Evolutionary conservation across 2,797 vertebrate genomes (phyloP), one percentile per base, ranked within the genome.

Genomic region (Melopsittacus undulatus): DNA sequence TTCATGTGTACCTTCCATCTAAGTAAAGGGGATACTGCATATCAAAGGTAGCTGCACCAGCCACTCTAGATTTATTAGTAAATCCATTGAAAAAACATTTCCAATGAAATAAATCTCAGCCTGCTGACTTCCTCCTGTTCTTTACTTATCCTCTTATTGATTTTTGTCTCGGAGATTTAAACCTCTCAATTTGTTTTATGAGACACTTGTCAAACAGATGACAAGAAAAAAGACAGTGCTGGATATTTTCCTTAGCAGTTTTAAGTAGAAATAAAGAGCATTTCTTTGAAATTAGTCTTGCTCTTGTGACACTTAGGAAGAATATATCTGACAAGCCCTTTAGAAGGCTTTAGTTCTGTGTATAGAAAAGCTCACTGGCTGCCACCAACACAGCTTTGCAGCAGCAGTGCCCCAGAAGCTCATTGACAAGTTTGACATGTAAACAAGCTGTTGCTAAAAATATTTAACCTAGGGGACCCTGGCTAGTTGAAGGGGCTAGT

Each of bases 121-220:
- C 91, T 95, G 92, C 96, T 72, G 75, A 95, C 96, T 97, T 96
- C 95, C 89, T 95, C 95, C 97, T 96, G 94, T 95, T 93, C 96
- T 97, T 96, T 94, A 92, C 94, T 97, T 97, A 97, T 97, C 93
- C 94, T 95, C 95, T 89, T 95, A 96, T 94, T 95, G 96, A 97
- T 97, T 97, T 97, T 95, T 96, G 96, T 96, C 96, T 95, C 20
- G 6, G 87, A 97, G 97, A 96, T 96, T 96, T 97, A 97, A 97
- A 95, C 96, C 97, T 98, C 96, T 96, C 96, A 85, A 90, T 97
- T 97, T 96, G 97, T 97, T 97, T 97, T 97, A 97, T 96, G 97
- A 97, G 97, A 96, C 89, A 83, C 95, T 93, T 93, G 96, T 96
- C 87, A 52, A 94, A 96, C 87, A 80, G 95, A 94, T 77, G 69